These are phyloP conservation scores for Saccopteryx bilineata DNA, from an alignment of 2,113 vertebrate genomes.

Conservation along the genomic window DNA sequence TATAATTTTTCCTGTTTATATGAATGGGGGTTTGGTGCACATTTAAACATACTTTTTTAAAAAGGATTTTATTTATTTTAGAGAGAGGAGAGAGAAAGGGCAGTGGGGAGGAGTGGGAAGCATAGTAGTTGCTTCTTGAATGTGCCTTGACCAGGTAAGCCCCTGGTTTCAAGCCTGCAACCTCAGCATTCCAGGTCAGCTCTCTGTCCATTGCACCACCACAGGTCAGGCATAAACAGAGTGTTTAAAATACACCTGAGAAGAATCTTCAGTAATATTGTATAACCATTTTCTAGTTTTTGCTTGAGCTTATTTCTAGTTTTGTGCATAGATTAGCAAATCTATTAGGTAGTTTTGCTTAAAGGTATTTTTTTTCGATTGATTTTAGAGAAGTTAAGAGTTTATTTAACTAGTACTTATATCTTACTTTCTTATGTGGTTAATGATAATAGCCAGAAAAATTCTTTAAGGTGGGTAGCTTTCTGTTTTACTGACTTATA, in stretches of 20 bases:
- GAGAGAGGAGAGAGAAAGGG: too few species aligned
- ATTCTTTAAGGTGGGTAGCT: conserved; percentile 21
- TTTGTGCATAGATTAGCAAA: not conserved
- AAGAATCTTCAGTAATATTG: conserved; percentile 24
- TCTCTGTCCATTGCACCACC: too few species aligned
- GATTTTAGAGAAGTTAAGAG: conserved; percentile 37
- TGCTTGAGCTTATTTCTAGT: conserved; percentile 34
- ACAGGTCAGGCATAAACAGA: too few species aligned
- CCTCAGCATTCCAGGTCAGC: too few species aligned
- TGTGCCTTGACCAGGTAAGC: too few species aligned
- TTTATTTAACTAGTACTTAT: conserved; percentile 22
- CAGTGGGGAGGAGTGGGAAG: too few species aligned
- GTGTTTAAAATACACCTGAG: not conserved
- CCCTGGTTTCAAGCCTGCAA: too few species aligned
- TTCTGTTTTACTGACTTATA: conserved; percentile 29
- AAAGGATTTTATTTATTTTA: too few species aligned
- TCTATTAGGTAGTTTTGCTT: conserved; percentile 15
- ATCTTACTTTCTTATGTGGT: not conserved
- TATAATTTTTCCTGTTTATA: not conserved
- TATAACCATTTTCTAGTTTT: conserved; percentile 34
- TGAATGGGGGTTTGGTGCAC: not conserved
- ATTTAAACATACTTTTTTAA: not conserved
- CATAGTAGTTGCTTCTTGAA: too few species aligned
- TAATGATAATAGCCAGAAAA: not conserved
- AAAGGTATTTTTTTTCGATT: conserved; percentile 33